Base-by-base conservation (phyloP, 2,888 invertebrate species). In the Himalopsyche japonica region DNA sequence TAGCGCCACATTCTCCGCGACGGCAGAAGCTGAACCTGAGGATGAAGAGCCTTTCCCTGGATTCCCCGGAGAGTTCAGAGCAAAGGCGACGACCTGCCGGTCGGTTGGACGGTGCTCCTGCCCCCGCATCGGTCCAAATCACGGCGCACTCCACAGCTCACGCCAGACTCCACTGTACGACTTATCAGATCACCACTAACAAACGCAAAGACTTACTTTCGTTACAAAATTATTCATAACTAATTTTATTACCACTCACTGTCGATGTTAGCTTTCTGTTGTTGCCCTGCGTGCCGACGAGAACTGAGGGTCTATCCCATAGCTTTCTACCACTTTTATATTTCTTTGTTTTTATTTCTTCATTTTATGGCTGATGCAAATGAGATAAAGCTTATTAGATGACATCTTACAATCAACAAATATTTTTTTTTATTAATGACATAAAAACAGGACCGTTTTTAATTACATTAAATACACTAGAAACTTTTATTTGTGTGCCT, bases 1-100 rank as follows among this genome's bases (percentile, higher is more conserved):
- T 95, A 98, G 98, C 98, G 90, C 98, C 98, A 88, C 98, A 98
- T 92, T 98, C 98, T 91, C 98, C 98, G 89, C 95, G 98, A 90
- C 95, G 98, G 87, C 98, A 98, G 94, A 97, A 98, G 93, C 94
- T 98, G 92, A 98, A 98, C 93, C 95, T 98, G 91, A 95, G 98
- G 90, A 98, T 98, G 98, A 98, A 99, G 94, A 98, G 98, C 90
- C 95, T 98, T 89, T 98, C 98, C 87, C 93, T 98, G 94, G 98
- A 98, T 91, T 98, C 98, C 47, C 98, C 98, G 87, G 98, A 98
- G 91, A 97, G 97, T 88, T 95, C 97, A 86, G 97, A 97, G 90
- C 91, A 94, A 89, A 93, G 97, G 88, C 94, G 97, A 76, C 94
- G 96, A 82, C 95, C 87, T 10, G 83, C 83, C 5, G 82, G 77